A percentile compares a stretch with the other conserved stretches of the same genome.
Evolutionary conservation across 1,140 invertebrate genomes (phyloP).

Genomic region (Hirudo medicinalis): DNA sequence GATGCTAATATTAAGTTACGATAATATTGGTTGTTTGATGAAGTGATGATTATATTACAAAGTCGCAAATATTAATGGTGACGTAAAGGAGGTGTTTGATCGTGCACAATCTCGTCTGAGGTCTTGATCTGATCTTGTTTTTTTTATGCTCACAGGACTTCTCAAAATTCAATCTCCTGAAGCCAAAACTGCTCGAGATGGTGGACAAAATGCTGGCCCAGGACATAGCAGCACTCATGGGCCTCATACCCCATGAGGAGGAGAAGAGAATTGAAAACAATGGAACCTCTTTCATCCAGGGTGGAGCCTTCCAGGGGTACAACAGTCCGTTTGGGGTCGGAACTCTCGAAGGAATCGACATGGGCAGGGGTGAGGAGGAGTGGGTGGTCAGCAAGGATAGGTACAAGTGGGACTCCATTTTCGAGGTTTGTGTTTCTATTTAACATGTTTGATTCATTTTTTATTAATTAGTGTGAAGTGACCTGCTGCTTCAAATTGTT

Average conservation of each 20-base stretch:
- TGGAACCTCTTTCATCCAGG: conserved; percentile 27
- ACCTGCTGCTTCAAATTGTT: no score
- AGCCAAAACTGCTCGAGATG: conserved; percentile 80
- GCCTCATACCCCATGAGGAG: conserved; percentile 82
- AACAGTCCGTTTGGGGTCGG: conserved; percentile 90
- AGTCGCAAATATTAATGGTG: no score
- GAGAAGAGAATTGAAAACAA: conserved; percentile 25
- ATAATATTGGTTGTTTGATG: no score
- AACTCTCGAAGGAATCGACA: conserved; percentile 87
- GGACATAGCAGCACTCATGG: conserved; percentile 87
- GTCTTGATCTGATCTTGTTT: not conserved
- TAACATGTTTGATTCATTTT: not conserved
- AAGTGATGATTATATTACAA: no score
- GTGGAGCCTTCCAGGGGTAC: conserved; percentile 65
- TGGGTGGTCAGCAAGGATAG: conserved; percentile 90
- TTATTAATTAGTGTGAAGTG: not conserved
- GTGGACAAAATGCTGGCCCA: conserved; percentile 92
- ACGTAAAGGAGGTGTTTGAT: no score
- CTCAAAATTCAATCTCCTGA: conserved; percentile 81
- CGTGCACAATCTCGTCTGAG: no score
- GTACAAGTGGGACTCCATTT: conserved; percentile 72
- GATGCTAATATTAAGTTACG: no score
- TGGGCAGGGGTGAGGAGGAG: conserved; percentile 80
- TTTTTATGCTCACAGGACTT: conserved; percentile 36
- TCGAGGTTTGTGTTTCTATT: conserved; percentile 36